Conservation (phyloP, 2,113 vertebrate genomes). For the Rhombomys opimus region DNA sequence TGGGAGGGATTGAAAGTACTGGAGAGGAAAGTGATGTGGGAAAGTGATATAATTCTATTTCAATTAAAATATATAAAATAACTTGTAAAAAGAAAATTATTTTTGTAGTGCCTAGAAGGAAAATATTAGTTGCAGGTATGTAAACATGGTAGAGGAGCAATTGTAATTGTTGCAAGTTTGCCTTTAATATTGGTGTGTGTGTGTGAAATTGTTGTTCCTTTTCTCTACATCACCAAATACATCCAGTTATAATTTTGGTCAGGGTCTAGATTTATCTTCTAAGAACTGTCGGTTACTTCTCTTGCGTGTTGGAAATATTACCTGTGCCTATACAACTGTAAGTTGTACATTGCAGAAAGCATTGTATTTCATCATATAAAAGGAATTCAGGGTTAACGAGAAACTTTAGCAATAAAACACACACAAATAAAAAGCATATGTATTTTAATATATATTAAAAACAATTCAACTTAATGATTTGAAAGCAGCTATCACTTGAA, state of each 20-base stretch:
- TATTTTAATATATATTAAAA: not conserved
- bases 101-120: slow-evolving; percentile 36
- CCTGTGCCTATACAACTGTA: not conserved
- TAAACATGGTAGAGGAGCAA: not conserved
- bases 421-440: not conserved
- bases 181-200: slow-evolving; percentile 27
- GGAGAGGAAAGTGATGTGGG: not conserved
- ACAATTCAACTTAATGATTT: not conserved
- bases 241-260: not conserved
- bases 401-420: too few species aligned
- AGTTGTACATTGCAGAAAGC: not conserved
- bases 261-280: not conserved
- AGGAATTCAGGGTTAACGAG: not conserved
- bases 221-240: not conserved
- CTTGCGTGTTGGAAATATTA: not conserved
- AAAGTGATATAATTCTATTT: not conserved
- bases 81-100: too few species aligned
- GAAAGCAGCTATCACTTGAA: slow-evolving; percentile 36
- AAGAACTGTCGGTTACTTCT: slow-evolving; percentile 16
- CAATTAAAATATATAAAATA: not conserved
- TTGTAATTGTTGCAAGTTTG: slow-evolving; percentile 28
- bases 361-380: slow-evolving; percentile 3
- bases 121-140: slow-evolving; percentile 13
- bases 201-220: not conserved
- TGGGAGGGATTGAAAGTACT: not conserved